phyloP scores from a whole-genome alignment of 2,797 vertebrate genomes.

The Arremon aurantiirostris region DNA sequence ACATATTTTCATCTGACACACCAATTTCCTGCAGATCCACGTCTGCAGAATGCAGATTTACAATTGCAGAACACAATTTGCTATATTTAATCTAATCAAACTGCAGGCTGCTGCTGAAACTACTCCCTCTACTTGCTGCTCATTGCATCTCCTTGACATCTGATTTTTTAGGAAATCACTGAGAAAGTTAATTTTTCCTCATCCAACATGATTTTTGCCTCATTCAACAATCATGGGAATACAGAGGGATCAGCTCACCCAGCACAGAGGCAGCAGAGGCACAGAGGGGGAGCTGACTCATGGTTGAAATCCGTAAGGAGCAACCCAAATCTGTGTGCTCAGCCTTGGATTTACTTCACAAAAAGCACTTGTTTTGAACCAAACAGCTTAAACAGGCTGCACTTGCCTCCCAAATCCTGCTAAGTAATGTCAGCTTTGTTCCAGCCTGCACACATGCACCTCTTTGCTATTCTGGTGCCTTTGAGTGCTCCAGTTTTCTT shows the following conservation, averaged over 20 bases:
- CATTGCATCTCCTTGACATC: background rate
- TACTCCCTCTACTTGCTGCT: background rate
- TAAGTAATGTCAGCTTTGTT: background rate
- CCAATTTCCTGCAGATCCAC: background rate
- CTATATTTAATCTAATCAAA: background rate
- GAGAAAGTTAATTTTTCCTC: background rate
- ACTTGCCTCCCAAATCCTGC: background rate
- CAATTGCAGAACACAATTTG: background rate
- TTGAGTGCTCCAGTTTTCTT: background rate
- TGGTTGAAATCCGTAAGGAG: background rate
- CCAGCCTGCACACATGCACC: background rate
- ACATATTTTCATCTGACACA: background rate
- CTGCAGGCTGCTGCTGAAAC: background rate
- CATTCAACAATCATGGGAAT: background rate
- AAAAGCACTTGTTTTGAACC: background rate
- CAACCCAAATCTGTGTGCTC: background rate
- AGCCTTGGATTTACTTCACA: background rate
- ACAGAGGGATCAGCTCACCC: background rate
- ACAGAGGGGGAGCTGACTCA: fast-evolving
- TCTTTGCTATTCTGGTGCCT: background rate
- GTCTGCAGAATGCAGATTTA: background rate
- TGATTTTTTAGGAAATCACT: background rate
- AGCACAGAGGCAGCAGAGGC: background rate
- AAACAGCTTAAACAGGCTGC: background rate
- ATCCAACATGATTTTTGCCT: background rate